These are phyloP conservation scores for Toxotes chatareus DNA, from an alignment of 2,113 vertebrate species.

Conservation along the genomic window DNA sequence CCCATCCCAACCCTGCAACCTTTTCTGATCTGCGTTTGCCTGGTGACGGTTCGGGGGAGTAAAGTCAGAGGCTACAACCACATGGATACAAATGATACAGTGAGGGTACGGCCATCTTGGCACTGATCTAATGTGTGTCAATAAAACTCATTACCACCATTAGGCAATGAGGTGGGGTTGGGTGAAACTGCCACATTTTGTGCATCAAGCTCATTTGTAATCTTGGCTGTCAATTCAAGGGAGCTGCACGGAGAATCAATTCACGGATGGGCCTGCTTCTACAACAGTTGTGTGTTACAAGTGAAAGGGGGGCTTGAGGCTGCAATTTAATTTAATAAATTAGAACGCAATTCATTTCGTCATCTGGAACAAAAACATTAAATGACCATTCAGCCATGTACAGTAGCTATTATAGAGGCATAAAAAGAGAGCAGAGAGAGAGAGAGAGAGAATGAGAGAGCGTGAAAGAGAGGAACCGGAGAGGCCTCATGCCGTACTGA, in stretches of 20 bases:
- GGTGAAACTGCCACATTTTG: constrained; percentile 33
- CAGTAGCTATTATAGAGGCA: constrained; percentile 30
- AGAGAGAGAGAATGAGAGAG: neutral
- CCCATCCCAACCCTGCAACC: neutral
- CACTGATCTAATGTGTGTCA: constrained; percentile 45
- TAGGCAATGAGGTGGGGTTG: constrained; percentile 39
- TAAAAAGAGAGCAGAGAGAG: constrained; percentile 4
- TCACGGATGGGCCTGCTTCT: constrained; percentile 4
- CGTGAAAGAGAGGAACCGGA: neutral
- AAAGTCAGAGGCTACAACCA: neutral
- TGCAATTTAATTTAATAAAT: constrained; percentile 41
- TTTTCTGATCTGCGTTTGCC: constrained; percentile 20
- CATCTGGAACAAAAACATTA: constrained; percentile 28
- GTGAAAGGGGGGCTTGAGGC: neutral
- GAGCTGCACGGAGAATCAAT: constrained; percentile 41
- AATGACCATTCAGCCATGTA: constrained; percentile 42
- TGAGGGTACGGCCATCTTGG: constrained; percentile 26
- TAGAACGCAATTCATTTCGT: constrained; percentile 33
- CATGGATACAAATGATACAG: constrained; percentile 21
- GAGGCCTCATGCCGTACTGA: constrained; percentile 61
- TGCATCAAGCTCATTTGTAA: constrained; percentile 55
- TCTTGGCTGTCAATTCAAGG: constrained; percentile 22
- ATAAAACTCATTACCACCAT: constrained; percentile 61
- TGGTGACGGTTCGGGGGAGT: neutral
- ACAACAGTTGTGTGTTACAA: neutral